Evolutionary conservation across 30 jellyfish, hydroid and myxozoan genomes (phyloP).

Genomic region (Turritopsis rubra): DNA sequence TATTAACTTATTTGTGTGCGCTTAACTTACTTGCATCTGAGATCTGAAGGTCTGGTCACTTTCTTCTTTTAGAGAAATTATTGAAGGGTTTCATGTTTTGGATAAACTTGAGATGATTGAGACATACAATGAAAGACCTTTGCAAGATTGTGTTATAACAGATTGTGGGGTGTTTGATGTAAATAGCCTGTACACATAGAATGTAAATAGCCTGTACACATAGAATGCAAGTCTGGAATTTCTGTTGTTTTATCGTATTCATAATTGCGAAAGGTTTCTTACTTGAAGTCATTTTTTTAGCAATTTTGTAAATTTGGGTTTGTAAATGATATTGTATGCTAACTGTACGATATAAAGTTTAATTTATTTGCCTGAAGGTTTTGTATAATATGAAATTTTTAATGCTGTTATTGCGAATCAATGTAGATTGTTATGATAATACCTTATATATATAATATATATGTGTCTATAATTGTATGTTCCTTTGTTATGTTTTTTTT

Average conservation of each 20-base stretch:
- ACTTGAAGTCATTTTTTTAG: neutral
- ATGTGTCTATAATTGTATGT: neutral
- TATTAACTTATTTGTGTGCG: too few relatives aligned
- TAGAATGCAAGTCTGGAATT: neutral
- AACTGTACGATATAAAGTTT: neutral
- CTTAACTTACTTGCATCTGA: too few relatives aligned
- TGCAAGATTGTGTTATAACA: constrained; percentile 49
- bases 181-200: constrained; percentile 1
- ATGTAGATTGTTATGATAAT: neutral
- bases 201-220: neutral
- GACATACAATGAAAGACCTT: constrained; percentile 85
- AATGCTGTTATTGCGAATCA: neutral
- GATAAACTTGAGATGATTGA: constrained; percentile 51
- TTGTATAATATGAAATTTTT: neutral
- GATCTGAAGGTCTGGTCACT: neutral
- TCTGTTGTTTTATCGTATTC: neutral
- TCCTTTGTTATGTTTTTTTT: too few relatives aligned
- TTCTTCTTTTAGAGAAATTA: constrained; percentile 39
- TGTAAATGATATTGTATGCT: neutral
- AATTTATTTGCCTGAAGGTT: neutral
- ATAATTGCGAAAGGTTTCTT: neutral
- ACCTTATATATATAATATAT: too few relatives aligned
- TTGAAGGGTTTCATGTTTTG: constrained; percentile 62
- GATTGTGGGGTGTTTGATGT: constrained; percentile 72
- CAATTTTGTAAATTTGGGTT: neutral